A percentile compares a stretch with the other conserved stretches of the same genome.
phyloP scores from a whole-genome alignment of 2,797 vertebrate genomes.

The Bradypodion pumilum region DNA sequence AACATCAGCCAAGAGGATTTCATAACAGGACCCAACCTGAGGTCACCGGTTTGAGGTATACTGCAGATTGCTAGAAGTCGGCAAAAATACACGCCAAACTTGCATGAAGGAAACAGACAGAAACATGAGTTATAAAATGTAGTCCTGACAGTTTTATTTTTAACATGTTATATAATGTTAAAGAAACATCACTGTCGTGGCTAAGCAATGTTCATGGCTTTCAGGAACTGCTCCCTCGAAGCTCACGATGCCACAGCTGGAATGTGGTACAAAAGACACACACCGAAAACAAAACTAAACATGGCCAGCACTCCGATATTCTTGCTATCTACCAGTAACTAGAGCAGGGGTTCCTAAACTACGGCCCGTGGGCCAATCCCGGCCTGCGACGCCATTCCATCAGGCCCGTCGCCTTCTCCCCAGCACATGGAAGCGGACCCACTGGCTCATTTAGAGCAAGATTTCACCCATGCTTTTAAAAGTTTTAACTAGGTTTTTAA shows the following conservation, averaged over 20 bases:
- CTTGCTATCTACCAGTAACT: background rate
- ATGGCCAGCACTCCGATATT: background rate
- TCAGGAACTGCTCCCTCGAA: background rate
- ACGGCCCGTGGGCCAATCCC: too few species aligned
- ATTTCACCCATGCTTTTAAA: too few species aligned
- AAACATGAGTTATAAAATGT: background rate
- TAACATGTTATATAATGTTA: constrained; percentile 10
- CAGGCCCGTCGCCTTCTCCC: too few species aligned
- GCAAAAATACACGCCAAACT: background rate
- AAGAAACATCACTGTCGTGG: background rate
- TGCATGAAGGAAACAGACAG: background rate
- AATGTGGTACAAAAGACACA: background rate
- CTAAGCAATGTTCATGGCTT: background rate
- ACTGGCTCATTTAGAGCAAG: too few species aligned
- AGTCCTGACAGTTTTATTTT: constrained; percentile 4
- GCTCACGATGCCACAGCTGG: background rate
- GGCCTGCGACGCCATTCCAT: too few species aligned
- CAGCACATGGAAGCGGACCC: too few species aligned
- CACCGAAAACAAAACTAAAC: background rate
- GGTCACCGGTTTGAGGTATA: constrained; percentile 23
- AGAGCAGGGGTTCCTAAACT: too few species aligned
- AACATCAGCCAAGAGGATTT: background rate
- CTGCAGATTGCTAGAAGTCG: constrained; percentile 29
- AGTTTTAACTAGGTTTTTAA: too few species aligned
- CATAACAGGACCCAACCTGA: constrained; percentile 30